phyloP scores from a whole-genome alignment of 2,888 invertebrate genomes.

The Lepidonotus clava region DNA sequence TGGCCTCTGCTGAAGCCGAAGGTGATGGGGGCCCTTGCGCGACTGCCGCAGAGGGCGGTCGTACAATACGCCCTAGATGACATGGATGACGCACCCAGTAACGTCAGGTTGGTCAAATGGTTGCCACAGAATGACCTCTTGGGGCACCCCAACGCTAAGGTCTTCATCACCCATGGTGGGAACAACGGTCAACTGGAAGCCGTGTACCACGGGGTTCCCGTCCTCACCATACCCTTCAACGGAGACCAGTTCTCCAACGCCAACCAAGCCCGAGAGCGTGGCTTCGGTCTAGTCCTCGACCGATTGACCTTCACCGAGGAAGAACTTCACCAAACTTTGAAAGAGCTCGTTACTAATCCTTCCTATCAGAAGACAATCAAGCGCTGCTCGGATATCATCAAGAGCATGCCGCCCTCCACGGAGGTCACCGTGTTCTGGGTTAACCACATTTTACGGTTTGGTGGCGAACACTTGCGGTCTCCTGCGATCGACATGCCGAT shows the following conservation, averaged over 20 bases:
- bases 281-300: background rate
- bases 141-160: background rate
- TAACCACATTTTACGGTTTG: slow-evolving; percentile 39
- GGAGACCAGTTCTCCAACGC: slow-evolving; percentile 16
- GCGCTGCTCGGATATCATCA: slow-evolving; percentile 8
- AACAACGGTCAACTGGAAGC: slow-evolving; percentile 18
- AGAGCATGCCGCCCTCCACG: slow-evolving; percentile 14
- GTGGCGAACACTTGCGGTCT: slow-evolving; percentile 19
- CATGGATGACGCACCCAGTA: background rate
- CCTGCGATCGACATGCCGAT: background rate
- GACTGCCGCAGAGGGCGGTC: background rate
- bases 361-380: background rate
- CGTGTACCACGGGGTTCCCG: background rate
- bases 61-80: background rate
- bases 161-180: slow-evolving; percentile 20
- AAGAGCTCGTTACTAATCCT: background rate
- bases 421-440: slow-evolving; percentile 45
- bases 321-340: background rate
- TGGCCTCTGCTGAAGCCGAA: background rate
- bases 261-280: background rate
- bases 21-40: background rate
- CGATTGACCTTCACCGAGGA: background rate
- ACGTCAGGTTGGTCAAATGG: slow-evolving; percentile 11
- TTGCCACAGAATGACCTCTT: slow-evolving; percentile 25
- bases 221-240: background rate